These are phyloP conservation scores for Xanthorhoe spadicearia DNA, from an alignment of 2,888 invertebrate species.

Conservation along the genomic window DNA sequence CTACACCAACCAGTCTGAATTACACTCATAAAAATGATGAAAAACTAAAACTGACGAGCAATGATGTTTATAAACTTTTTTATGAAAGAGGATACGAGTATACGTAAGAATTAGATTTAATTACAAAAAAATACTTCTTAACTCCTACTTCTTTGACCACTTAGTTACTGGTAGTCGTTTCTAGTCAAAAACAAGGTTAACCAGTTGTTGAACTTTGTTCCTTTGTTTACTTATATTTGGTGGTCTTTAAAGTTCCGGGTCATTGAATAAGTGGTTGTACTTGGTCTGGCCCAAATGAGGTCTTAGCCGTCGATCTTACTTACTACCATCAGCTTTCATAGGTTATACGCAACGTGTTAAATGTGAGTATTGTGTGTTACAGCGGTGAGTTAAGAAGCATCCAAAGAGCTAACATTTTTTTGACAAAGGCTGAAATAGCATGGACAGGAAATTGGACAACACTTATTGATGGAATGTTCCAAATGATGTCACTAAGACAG, in stretches of 20 bases:
- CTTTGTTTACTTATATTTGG: too few relatives aligned
- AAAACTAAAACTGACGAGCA: constrained; percentile 3
- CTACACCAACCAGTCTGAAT: background rate
- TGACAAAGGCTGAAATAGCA: constrained; percentile 64
- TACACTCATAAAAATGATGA: constrained; percentile 1
- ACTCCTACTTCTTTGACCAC: too few relatives aligned
- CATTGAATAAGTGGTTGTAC: too few relatives aligned
- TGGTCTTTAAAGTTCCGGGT: too few relatives aligned
- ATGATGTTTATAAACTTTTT: constrained; percentile 20
- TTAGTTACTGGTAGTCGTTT: too few relatives aligned
- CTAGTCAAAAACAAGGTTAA: too few relatives aligned
- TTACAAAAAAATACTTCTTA: background rate
- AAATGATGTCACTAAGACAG: constrained; percentile 88
- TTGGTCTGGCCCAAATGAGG: too few relatives aligned
- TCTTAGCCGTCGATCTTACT: too few relatives aligned
- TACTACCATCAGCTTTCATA: too few relatives aligned
- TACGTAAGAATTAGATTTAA: constrained; percentile 12
- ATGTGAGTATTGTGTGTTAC: background rate
- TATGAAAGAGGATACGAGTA: constrained; percentile 28
- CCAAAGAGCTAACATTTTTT: constrained; percentile 46
- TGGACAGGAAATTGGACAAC: constrained; percentile 93
- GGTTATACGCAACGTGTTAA: background rate
- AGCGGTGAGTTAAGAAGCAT: constrained; percentile 63
- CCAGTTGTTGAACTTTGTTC: too few relatives aligned
- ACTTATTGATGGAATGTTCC: constrained; percentile 92